phyloP scores from a whole-genome alignment of 2,113 vertebrate species.

The Daubentonia madagascariensis region DNA sequence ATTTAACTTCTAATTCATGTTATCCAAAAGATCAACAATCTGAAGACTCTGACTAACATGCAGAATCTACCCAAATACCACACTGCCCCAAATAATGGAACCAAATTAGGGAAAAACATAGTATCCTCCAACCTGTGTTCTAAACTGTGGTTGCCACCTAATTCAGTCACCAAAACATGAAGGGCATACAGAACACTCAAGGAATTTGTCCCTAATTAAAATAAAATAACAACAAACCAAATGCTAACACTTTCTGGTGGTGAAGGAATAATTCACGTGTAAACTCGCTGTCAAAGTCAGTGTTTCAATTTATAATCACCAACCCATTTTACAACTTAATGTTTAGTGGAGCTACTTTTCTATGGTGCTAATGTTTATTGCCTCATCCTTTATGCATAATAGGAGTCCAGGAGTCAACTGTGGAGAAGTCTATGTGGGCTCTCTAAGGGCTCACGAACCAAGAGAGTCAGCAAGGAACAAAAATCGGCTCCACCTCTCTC shows the following conservation, averaged over 20 bases:
- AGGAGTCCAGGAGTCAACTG: neutral
- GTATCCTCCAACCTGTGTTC: neutral
- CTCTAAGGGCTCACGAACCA: neutral
- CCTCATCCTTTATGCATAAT: neutral
- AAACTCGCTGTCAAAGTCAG: neutral
- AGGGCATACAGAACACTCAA: neutral
- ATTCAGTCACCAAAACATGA: neutral
- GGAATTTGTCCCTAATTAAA: neutral
- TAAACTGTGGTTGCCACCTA: neutral
- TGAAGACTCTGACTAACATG: slow-evolving; percentile 38
- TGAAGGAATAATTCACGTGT: neutral
- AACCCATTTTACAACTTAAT: neutral
- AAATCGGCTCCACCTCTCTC: neutral
- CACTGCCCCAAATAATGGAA: neutral
- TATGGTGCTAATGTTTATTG: neutral
- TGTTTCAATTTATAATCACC: neutral
- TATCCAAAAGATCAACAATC: slow-evolving; percentile 5
- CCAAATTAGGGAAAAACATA: neutral
- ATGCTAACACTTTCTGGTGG: slow-evolving; percentile 7
- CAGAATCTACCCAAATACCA: neutral
- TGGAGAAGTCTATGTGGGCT: neutral
- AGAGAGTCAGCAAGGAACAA: neutral
- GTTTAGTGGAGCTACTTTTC: neutral
- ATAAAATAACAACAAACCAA: slow-evolving; percentile 18
- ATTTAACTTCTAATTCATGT: neutral